Evolutionary conservation across 2,113 vertebrate species (phyloP), one percentile per base, ranked within the genome.

Genomic region (Alouatta palliata): DNA sequence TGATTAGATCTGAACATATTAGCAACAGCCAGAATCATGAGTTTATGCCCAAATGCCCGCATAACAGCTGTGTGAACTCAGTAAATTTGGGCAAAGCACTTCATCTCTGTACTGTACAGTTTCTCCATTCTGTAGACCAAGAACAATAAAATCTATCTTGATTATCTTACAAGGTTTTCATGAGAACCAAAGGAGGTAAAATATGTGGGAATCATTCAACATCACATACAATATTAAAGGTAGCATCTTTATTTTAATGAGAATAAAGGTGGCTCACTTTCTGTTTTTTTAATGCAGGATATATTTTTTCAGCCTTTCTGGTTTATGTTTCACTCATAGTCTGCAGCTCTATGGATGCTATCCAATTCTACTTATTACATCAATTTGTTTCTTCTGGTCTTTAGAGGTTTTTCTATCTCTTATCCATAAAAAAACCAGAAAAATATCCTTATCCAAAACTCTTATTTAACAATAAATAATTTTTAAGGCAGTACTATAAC

Each of bases 41-140:
- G n/a, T 76, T 75, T 83, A 87, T 89, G 21, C 37, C 54, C 92
- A 92, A 91, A 14, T 68, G 8, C 12, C 49, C 8, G 0, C 47
- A 16, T 61, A 83, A 92, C 2, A 91, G 35, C 32, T 90, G 6
- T 64, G 23, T 79, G 58, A 89, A 6, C 12, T 71, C 80, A 19
- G 35, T 23, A 96, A 93, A 83, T 0, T 12, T 58, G 20, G n/a
- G 32, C 45, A 66, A 89, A 94, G 77, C 35, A 94, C 7, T 96
- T 97, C 9, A 76, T 43, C 40, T 93, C 40, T 96, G 4, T 47
- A 77, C 71, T 49, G 6, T 11, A 77, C 2, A 82, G 27, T 86
- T 76, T 94, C 40, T 91, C 68, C 20, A 92, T 91, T 93, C 30
- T 83, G 84, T 66, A 90, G 96, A 88, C 19, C 47, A 92, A 4